Evolutionary conservation across 2,888 invertebrate species (phyloP), one percentile per base, ranked within the genome.

Genomic region (Eilema depressum): DNA sequence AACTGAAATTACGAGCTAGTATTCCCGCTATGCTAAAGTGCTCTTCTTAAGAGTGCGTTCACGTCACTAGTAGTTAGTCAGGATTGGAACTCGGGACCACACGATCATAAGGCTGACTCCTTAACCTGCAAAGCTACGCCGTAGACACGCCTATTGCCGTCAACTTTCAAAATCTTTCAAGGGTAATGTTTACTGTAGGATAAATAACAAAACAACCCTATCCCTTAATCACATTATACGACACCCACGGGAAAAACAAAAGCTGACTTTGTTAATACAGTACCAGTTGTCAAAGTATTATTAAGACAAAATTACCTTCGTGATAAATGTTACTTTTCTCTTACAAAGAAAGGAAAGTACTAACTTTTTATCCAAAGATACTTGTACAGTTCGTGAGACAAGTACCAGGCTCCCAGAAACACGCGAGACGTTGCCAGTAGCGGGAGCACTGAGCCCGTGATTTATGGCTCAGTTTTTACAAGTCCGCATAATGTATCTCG

Each of bases 391-490:
- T 61, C n/a, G 69, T 62, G 33, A 66, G 63, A 74, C 70, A 73
- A 74, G 78, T 77, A 78, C 75, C 71, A 82, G 72, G 71, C 66
- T 73, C 63, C 70, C 74, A 82, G 75, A 73, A 78, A 83, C 68
- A 74, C 72, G 69, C 68, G 63, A 66, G 75, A 68, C 66, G 47
- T 73, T 66, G 73, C 73, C 63, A 73, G 70, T 66, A 60, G 71
- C 71, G 74, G 70, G 65, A 64, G 65, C 73, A 74, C 75, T 60
- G 67, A 70, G 71, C 69, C 71, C 23, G 69, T 80, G 81, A 82
- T 82, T 82, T 81, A 82, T 83, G 70, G 64, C 74, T 37, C 66
- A 74, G 79, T 82, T 81, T 81, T 79, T 82, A 78, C 77, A 77
- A 77, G 75, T 64, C 69, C 64, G 70, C 68, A 70, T 80, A 77